Evolutionary conservation across 2,888 invertebrate species (phyloP), one percentile per base, ranked within the genome.

Genomic region (Brassicogethes aeneus): DNA sequence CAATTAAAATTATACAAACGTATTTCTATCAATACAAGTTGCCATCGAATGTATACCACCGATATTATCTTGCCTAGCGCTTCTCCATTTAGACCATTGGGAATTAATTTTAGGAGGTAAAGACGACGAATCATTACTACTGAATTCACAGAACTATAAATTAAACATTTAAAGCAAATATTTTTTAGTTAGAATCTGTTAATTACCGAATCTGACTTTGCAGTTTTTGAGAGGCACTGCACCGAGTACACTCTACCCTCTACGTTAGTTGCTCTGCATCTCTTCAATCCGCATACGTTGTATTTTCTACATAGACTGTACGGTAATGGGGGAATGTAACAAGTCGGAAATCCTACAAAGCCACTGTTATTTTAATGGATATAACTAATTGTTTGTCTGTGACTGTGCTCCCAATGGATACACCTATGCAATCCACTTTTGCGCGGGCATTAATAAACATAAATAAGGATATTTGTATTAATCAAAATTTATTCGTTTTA

Each of bases 331-430:
- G 64, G 52, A 16, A 63, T 53, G 47, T 67, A 69, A 50, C 70
- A 71, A 7, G 69, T 69, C 2, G 70, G 69, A 48, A 71, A 69
- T 37, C 70, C 71, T 69, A 31, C 31, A 52, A 48, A 37, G 34
- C 43, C 10, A 45, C 5, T 23, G 23, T 23, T 23, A 23, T 23
- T 23, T 23, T 23, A 23, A 23, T 23, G 34, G 36, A 34, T 10
- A 23, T 23, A 23, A 10, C 5, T 23, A 7, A 23, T 23, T 23
- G 23, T 23, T 23, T 10, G 23, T 23, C 23, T 23, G 5, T 10
- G 23, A 23, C 23, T 7, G 10, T 10, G 23, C 10, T 23, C 23
- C n/a, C n/a, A n/a, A n/a, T n/a, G n/a, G n/a, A n/a, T n/a, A n/a
- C 23, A 23, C 23, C 5, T 23, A 23, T 23, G 23, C 23, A 23